Percentiles rank a stretch among this genome's conserved stretches.
phyloP scores from a whole-genome alignment of 2,888 invertebrate species.

The Protonemura montana region DNA sequence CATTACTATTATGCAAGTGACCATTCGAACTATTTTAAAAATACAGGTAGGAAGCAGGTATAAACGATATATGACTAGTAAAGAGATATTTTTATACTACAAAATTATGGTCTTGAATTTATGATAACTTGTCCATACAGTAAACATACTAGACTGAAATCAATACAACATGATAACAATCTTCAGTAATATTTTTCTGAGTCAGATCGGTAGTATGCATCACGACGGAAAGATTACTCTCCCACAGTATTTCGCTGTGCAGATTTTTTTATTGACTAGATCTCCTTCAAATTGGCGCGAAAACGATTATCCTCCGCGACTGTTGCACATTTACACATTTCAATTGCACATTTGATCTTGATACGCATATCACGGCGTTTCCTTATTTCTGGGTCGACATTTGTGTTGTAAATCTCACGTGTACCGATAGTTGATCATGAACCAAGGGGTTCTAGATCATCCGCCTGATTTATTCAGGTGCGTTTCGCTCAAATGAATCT shows the following conservation, averaged over 20 bases:
- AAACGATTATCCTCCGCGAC: background rate
- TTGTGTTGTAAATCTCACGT: background rate
- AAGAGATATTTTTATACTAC: too few species aligned
- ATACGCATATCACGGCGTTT: background rate
- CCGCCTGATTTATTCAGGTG: background rate
- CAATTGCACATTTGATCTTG: background rate
- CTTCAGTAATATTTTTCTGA: too few species aligned
- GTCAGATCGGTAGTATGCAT: background rate
- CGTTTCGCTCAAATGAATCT: background rate
- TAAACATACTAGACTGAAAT: too few species aligned
- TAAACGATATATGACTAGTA: too few species aligned
- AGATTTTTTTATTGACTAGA: background rate
- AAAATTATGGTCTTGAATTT: too few species aligned
- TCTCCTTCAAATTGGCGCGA: background rate
- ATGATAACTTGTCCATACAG: too few species aligned
- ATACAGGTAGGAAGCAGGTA: too few species aligned
- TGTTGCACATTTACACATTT: background rate
- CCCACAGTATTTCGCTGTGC: background rate
- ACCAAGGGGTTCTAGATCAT: background rate
- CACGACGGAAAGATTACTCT: background rate
- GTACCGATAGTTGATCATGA: background rate
- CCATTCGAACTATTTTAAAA: too few species aligned
- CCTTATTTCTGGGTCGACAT: background rate
- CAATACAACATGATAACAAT: too few species aligned
- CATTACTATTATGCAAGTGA: too few species aligned